phyloP scores from a whole-genome alignment of 2,888 invertebrate genomes.

The Sesia apiformis region DNA sequence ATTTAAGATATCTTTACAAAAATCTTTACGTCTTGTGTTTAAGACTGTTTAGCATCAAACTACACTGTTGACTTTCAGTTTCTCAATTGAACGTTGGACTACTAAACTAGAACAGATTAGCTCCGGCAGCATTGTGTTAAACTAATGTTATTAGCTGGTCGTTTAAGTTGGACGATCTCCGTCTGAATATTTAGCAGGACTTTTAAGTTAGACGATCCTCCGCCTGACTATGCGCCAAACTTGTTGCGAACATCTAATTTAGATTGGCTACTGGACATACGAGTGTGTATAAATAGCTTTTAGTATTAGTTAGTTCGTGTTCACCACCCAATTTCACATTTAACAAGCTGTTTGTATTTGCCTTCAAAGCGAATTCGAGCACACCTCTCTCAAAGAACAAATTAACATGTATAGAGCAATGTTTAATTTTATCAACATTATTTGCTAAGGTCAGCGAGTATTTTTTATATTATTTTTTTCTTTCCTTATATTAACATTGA shows the following conservation, averaged over 20 bases:
- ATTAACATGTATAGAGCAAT: no score
- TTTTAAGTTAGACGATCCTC: not conserved
- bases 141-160: constrained; percentile 45
- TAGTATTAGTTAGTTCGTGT: constrained; percentile 19
- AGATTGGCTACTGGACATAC: constrained; percentile 26
- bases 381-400: no score
- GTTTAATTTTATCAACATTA: no score
- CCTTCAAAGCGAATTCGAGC: not conserved
- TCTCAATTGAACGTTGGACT: constrained; percentile 52
- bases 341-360: not conserved
- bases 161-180: constrained; percentile 32
- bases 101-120: constrained; percentile 26
- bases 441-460: no score
- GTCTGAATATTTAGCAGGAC: not conserved
- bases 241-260: constrained; percentile 39
- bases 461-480: no score
- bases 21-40: no score
- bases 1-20: no score
- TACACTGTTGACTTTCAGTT: constrained; percentile 36
- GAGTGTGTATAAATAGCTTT: constrained; percentile 40
- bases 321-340: not conserved
- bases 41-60: not conserved
- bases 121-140: constrained; percentile 40
- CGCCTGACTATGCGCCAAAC: constrained; percentile 9
- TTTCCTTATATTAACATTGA: no score